Conservation (phyloP, 2,888 invertebrate genomes). For the Synergus laeviventris region DNA sequence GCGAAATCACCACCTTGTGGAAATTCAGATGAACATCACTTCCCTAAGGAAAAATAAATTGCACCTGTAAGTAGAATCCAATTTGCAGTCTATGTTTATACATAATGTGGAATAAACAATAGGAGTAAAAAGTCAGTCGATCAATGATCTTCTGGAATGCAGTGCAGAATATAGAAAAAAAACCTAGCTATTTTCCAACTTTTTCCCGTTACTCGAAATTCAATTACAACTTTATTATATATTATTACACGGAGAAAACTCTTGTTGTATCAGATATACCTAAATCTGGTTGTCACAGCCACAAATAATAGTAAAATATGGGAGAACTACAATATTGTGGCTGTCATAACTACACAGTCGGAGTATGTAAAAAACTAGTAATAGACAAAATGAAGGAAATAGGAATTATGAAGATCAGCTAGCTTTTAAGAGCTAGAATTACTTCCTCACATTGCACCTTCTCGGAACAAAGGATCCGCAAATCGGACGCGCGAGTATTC, state of each 20-base stretch:
- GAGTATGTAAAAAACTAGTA: too few species aligned
- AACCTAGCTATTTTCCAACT: too few species aligned
- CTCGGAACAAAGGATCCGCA: constrained; percentile 45
- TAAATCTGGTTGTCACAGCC: too few species aligned
- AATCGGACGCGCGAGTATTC: constrained; percentile 50
- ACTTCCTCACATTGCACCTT: not conserved
- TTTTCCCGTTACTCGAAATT: too few species aligned
- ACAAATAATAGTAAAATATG: too few species aligned
- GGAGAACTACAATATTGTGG: too few species aligned
- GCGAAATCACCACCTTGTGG: constrained; percentile 29
- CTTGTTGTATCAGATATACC: too few species aligned
- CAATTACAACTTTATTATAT: too few species aligned
- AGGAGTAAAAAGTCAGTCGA: not conserved
- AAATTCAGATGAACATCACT: constrained; percentile 22
- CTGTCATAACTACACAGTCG: too few species aligned
- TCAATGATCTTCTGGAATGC: not conserved
- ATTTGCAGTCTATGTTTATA: constrained; percentile 25
- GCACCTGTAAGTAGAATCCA: constrained; percentile 11
- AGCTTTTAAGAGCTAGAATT: not conserved
- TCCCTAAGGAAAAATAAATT: constrained; percentile 21
- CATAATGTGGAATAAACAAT: not conserved
- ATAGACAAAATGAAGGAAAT: too few species aligned
- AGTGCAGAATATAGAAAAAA: not conserved
- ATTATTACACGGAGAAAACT: too few species aligned
- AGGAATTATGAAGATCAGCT: too few species aligned